These are phyloP conservation scores for Narcine bancroftii DNA, from an alignment of 2,113 vertebrate genomes.

Conservation along the genomic window DNA sequence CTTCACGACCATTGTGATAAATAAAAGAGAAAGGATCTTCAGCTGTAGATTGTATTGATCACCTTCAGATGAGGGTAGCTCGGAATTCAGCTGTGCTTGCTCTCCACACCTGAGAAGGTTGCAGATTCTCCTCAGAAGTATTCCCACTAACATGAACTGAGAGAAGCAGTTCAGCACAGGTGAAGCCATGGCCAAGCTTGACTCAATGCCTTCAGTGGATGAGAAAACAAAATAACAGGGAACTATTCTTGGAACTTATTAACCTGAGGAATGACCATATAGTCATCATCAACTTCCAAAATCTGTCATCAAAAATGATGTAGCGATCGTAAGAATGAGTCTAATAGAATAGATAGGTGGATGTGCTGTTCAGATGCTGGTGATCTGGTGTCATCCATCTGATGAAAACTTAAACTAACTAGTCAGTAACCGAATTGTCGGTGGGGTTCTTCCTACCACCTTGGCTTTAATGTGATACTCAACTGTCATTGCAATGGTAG, in stretches of 20 bases:
- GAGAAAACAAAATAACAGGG: background rate
- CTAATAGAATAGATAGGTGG: background rate
- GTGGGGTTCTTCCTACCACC: background rate
- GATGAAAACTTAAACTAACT: background rate
- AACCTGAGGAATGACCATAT: background rate
- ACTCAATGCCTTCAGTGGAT: background rate
- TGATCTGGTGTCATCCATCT: background rate
- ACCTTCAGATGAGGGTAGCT: background rate
- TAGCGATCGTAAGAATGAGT: background rate
- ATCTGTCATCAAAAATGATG: background rate
- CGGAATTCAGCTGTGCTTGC: background rate
- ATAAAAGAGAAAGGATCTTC: background rate
- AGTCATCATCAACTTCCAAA: background rate
- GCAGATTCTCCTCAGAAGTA: background rate
- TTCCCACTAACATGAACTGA: background rate
- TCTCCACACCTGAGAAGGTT: background rate
- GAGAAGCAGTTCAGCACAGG: background rate
- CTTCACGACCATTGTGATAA: background rate
- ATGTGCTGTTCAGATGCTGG: background rate
- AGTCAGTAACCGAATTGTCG: too few relatives aligned
- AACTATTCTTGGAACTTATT: too few relatives aligned
- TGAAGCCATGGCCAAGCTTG: background rate
- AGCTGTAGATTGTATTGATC: background rate
- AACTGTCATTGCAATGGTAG: background rate
- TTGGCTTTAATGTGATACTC: background rate